Evolutionary conservation across 2,888 invertebrate species (phyloP), one percentile per base, ranked within the genome.

Genomic region (Platycheirus albimanus): DNA sequence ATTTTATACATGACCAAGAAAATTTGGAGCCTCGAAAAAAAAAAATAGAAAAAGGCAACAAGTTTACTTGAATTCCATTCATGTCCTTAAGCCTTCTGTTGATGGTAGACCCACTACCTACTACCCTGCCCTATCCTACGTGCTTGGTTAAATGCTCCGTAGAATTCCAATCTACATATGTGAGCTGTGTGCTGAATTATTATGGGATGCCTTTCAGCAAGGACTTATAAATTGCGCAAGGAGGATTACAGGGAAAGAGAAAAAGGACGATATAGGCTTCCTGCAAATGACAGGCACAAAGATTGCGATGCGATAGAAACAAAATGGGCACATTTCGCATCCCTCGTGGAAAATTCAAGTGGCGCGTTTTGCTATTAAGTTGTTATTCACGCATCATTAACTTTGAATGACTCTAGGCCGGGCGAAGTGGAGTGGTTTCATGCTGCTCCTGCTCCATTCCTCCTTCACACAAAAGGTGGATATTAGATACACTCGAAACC

Each of bases 341-440:
- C 54, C 61, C 33, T 66, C 47, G 71, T 52, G 71, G 66, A 77
- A 63, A 64, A 66, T 77, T 71, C 71, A 77, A 81, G 81, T 67
- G 77, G 49, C 70, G 77, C 81, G 77, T 77, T 81, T 67, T 36
- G 77, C 67, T 77, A 81, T 81, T 81, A 81, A 81, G 77, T 54
- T 72, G 77, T 77, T 77, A 77, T 77, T 81, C 77, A 81, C 67
- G 71, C 71, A 61, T 77, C 77, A 81, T 81, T 81, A 77, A 81
- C 49, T 54, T 61, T 71, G 71, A 77, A 77, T 61, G 81, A 63
- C 66, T 79, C 28, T n/a, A 52, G 72, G 66, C 66, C n/a, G n/a
- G n/a, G n/a, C n/a, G n/a, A n/a, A n/a, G n/a, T n/a, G n/a, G n/a
- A n/a, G n/a, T n/a, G 36, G 64, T 13, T 58, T 24, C 41, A 15